phyloP scores from a whole-genome alignment of 2,113 vertebrate species.

The Typhlomys cinereus region DNA sequence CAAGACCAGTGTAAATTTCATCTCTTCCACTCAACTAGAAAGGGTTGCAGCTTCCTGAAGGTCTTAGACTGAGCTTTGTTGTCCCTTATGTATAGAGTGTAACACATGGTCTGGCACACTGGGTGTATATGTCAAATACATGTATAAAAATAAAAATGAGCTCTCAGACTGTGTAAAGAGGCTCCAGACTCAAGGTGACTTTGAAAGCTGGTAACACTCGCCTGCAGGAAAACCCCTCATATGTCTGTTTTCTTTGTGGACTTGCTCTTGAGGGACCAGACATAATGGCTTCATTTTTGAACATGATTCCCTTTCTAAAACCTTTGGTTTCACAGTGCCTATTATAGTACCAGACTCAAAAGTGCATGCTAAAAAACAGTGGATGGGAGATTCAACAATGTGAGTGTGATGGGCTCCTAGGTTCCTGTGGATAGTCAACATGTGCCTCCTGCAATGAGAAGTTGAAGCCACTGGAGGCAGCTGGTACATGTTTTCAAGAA shows the following conservation, averaged over 20 bases:
- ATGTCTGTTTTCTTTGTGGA: neutral
- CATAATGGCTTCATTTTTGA: neutral
- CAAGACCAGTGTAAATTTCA: neutral
- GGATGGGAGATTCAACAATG: neutral
- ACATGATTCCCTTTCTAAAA: neutral
- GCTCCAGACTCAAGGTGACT: neutral
- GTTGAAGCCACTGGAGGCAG: neutral
- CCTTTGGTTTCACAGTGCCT: neutral
- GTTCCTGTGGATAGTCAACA: neutral
- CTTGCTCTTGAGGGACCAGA: neutral
- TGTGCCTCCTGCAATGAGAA: neutral
- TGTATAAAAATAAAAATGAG: neutral
- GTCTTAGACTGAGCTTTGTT: neutral
- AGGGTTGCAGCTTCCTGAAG: neutral
- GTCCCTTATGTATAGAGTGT: neutral
- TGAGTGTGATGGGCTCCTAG: rapidly evolving
- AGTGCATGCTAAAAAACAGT: neutral
- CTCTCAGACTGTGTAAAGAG: neutral
- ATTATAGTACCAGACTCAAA: neutral
- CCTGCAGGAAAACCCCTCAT: neutral
- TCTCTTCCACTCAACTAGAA: neutral
- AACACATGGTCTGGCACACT: neutral
- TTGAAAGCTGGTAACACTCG: neutral
- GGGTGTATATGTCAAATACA: neutral
- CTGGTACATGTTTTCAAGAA: neutral